Percentiles rank a stretch among this genome's conserved stretches.
Conservation (phyloP, 92 coral and sea anemone genomes). For the Zoanthus gigantus region DNA sequence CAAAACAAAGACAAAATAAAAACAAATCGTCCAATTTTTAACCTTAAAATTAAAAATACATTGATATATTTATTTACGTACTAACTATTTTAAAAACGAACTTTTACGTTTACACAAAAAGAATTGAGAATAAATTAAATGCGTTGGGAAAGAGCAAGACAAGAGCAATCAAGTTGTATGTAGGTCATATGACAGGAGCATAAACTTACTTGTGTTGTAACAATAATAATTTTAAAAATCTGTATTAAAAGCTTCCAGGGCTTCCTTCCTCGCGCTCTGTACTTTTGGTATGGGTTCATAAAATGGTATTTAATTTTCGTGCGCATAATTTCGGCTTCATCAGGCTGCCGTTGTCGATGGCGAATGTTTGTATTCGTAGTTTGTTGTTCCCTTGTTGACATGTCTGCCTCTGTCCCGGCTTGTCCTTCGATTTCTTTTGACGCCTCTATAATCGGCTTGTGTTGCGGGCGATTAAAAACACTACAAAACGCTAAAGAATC, state of each 20-base stretch:
- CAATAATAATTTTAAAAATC: conserved; percentile 85
- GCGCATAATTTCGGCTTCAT: conserved; percentile 68
- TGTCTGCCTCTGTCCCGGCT: not conserved
- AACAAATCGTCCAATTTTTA: no score
- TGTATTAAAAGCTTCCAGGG: conserved; percentile 97
- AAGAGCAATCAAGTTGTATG: no score
- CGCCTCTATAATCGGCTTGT: not conserved
- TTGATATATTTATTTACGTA: no score
- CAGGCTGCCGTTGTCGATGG: not conserved
- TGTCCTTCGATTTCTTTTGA: not conserved
- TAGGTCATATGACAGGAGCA: not conserved
- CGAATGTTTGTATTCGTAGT: no score
- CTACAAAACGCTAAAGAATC: not conserved
- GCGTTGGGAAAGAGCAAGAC: no score
- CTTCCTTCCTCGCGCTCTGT: conserved; percentile 88
- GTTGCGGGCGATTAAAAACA: conserved; percentile 1
- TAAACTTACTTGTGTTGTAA: conserved; percentile 84
- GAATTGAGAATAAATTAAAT: no score
- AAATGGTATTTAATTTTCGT: conserved; percentile 85
- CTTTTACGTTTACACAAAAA: not conserved
- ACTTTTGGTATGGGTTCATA: conserved; percentile 94
- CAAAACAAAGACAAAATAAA: no score
- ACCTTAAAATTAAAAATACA: no score
- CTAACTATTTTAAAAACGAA: no score
- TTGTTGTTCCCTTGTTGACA: not conserved